These are phyloP conservation scores for Onychorhynchus coronatus DNA, from an alignment of 2,113 vertebrate species.

Conservation along the genomic window DNA sequence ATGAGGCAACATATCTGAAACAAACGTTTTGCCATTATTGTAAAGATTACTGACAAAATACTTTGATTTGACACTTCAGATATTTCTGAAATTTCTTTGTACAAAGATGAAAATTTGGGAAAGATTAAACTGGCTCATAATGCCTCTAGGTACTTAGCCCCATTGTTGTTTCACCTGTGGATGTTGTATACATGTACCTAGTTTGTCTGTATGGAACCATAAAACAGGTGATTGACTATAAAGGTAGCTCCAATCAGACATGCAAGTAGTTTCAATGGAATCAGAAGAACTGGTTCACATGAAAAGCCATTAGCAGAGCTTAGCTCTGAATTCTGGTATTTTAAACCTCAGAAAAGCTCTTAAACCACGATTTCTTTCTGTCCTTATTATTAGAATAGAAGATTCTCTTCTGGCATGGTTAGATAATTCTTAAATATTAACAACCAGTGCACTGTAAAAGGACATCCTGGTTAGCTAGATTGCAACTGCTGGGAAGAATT, in stretches of 20 bases:
- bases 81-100: not conserved
- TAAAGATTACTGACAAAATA: not conserved
- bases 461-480: not conserved
- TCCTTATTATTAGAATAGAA: not conserved
- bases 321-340: not conserved
- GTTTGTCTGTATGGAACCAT: not conserved
- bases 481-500: not conserved
- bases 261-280: not conserved
- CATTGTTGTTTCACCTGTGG: not conserved
- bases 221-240: not conserved
- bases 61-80: not conserved
- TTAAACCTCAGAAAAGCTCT: not conserved
- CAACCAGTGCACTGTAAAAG: not conserved
- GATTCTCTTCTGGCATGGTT: not conserved
- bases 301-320: not conserved
- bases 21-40: not conserved
- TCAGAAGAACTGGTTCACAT: not conserved
- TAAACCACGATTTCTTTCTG: not conserved
- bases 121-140: not conserved
- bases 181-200: not conserved
- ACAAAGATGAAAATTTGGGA: not conserved
- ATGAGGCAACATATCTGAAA: not conserved
- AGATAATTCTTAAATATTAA: not conserved
- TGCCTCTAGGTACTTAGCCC: not conserved
- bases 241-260: not conserved